phyloP scores from a whole-genome alignment of 2,113 vertebrate genomes.

The Macquaria ambigua region DNA sequence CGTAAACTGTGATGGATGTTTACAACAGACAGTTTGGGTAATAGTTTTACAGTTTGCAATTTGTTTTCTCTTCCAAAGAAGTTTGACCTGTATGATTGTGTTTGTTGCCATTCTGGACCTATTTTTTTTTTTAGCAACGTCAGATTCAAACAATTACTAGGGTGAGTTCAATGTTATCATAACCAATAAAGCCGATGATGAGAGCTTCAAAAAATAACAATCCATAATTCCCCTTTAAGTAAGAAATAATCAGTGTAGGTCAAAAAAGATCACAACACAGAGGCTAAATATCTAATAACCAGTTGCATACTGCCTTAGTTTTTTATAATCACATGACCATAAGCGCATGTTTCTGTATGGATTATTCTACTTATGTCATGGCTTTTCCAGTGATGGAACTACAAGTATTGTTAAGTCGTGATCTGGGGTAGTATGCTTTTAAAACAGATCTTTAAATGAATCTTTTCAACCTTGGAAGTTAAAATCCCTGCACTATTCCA shows the following conservation, averaged over 20 bases:
- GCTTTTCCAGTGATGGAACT: not conserved
- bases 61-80: not conserved
- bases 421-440: not conserved
- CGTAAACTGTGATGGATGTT: not conserved
- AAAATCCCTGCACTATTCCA: not conserved
- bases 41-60: not conserved
- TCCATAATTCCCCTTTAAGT: not conserved
- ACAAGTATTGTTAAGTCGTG: not conserved
- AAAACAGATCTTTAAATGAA: not conserved
- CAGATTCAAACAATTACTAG: not conserved
- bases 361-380: not conserved
- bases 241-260: not conserved
- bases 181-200: not conserved
- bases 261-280: not conserved
- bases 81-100: not conserved
- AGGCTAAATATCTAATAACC: not conserved
- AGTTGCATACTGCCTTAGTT: not conserved
- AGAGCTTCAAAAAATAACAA: not conserved
- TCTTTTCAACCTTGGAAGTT: not conserved
- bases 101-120: not conserved
- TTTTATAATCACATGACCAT: not conserved
- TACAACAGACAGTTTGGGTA: not conserved
- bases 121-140: not conserved
- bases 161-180: not conserved
- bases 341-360: not conserved